A percentile compares a stretch with the other conserved stretches of the same genome.
Conservation (phyloP, 2,888 invertebrate genomes). For the Dynastes tityus region DNA sequence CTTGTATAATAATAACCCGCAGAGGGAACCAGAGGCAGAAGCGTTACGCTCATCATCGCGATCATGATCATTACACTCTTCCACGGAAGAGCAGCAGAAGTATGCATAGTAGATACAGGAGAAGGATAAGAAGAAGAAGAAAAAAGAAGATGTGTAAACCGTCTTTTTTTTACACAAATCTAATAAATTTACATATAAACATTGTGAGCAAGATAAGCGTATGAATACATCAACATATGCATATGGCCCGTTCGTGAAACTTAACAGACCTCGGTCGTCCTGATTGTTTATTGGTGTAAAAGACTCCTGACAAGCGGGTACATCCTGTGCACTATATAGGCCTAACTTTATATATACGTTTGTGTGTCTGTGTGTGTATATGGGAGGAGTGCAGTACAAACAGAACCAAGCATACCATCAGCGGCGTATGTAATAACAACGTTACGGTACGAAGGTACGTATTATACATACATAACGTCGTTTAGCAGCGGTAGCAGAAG, state of each 20-base stretch:
- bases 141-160: slow-evolving; percentile 25
- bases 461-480: not conserved
- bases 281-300: slow-evolving; percentile 60
- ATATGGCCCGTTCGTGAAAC: slow-evolving; percentile 59
- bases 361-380: not conserved
- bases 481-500: not conserved
- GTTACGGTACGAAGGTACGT: not conserved
- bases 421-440: slow-evolving; percentile 14
- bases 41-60: slow-evolving; percentile 23
- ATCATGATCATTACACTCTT: slow-evolving; percentile 7
- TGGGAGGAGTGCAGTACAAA: slow-evolving; percentile 14
- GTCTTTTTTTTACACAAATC: slow-evolving; percentile 49
- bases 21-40: not conserved
- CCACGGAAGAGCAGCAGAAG: not conserved
- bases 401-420: slow-evolving; percentile 16
- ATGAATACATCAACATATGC: slow-evolving; percentile 59
- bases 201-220: slow-evolving; percentile 52
- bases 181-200: slow-evolving; percentile 53
- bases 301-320: slow-evolving; percentile 59
- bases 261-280: slow-evolving; percentile 54
- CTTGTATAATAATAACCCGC: slow-evolving; percentile 28
- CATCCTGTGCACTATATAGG: slow-evolving; percentile 53
- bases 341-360: not conserved
- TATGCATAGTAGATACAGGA: not conserved
- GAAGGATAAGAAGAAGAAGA: not conserved